Conservation (phyloP, 2,888 invertebrate genomes). For the Agonopterix arenella region DNA sequence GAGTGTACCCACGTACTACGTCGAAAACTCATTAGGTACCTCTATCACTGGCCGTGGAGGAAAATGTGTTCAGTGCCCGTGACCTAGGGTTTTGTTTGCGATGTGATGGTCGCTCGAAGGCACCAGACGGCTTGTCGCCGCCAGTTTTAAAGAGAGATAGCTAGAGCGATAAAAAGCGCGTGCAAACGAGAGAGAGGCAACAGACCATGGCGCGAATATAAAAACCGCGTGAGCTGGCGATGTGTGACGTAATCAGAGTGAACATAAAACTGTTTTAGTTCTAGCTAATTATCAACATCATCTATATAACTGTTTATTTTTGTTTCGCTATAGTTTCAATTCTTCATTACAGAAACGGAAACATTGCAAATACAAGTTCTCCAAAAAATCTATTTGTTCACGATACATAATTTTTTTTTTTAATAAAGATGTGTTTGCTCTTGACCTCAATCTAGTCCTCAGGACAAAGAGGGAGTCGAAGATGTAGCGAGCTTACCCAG, state of each 20-base stretch:
- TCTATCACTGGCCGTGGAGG: conserved; percentile 27
- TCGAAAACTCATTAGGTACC: conserved; percentile 28
- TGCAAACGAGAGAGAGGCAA: conserved; percentile 42
- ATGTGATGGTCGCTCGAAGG: conserved; percentile 51
- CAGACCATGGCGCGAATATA: conserved; percentile 49
- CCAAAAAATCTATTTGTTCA: too few relatives aligned
- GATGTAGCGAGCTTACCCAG: too few relatives aligned
- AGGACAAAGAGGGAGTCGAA: too few relatives aligned
- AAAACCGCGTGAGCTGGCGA: conserved; percentile 42
- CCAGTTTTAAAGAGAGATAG: conserved; percentile 53
- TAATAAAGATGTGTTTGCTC: too few relatives aligned
- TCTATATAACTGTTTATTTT: conserved; percentile 36
- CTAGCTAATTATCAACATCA: conserved; percentile 6
- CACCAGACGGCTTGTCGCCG: conserved; percentile 75
- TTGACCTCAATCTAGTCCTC: too few relatives aligned
- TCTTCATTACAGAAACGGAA: too few relatives aligned
- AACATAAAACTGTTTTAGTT: conserved; percentile 31
- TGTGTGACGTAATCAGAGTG: conserved; percentile 47
- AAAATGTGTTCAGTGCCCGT: conserved; percentile 64
- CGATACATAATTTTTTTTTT: too few relatives aligned
- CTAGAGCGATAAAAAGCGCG: conserved; percentile 32
- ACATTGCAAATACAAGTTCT: too few relatives aligned
- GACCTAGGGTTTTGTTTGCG: conserved; percentile 69
- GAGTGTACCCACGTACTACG: conserved; percentile 11
- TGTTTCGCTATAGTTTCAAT: too few relatives aligned